Evolutionary conservation across 2,113 vertebrate species (phyloP), one percentile per base, ranked within the genome.

Genomic region (Sciurus niger): DNA sequence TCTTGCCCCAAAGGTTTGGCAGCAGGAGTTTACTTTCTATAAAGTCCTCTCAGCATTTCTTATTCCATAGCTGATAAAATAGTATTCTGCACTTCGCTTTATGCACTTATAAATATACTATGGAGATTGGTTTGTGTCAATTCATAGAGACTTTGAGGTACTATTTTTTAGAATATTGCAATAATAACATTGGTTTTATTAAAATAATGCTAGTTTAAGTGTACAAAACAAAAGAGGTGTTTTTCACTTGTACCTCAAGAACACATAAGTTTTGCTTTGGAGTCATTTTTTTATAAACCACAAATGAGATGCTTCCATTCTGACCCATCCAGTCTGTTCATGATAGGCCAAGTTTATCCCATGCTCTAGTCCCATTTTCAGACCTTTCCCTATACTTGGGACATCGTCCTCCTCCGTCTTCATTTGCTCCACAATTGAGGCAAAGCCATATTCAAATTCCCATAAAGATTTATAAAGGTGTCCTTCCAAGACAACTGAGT

Each of bases 141-240:
- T 60, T 76, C 90, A 89, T 37, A 92, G 87, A 89, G 11, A 63
- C 40, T 25, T 74, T 90, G 8, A 93, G 25, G 70, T 58, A 90
- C 51, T 78, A 60, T 1, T 4, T 80, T 34, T 74, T 4, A 74
- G 34, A 53, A 17, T 78, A 40, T 89, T 93, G 83, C 58, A 40
- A 87, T 51, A 20, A 8, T 58, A 51, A 74, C 10, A 92, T 53
- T 65, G 74, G 18, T 91, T 78, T 89, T 58, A 48, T 72, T 74
- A 11, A 58, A 51, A 80, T 46, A 86, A 84, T 65, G 60, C 46
- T 84, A 40, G 2, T 63, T 53, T 87, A n/a, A 22, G 65, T 74
- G 32, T 76, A 18, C 6, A 37, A 55, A 89, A 82, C 8, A 70
- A 90, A 97, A 53, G 65, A 48, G 14, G 16, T 1, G 2, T 4